Percentiles rank a stretch among this genome's conserved stretches.
Conservation (phyloP, 2,888 invertebrate genomes). For the Baronia brevicornis region DNA sequence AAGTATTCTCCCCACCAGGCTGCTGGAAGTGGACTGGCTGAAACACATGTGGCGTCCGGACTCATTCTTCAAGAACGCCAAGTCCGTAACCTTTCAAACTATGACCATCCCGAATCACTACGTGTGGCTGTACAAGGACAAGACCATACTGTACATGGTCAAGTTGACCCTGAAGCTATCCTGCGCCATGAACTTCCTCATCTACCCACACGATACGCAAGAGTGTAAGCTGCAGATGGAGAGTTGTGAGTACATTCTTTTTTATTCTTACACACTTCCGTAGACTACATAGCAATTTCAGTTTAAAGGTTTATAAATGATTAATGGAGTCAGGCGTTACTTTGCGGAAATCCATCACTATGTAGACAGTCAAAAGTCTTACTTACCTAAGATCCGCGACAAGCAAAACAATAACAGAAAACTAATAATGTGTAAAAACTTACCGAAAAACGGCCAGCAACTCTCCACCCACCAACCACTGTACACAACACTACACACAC, state of each 20-base stretch:
- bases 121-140: slow-evolving; percentile 87
- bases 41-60: slow-evolving; percentile 96
- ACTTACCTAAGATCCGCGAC: too few species aligned
- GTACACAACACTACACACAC: too few species aligned
- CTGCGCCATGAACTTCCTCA: slow-evolving; percentile 95
- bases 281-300: too few species aligned
- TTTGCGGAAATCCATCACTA: too few species aligned
- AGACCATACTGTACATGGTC: slow-evolving; percentile 78
- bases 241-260: slow-evolving; percentile 83
- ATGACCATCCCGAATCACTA: slow-evolving; percentile 97
- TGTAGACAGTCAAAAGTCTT: too few species aligned
- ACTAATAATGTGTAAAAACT: too few species aligned
- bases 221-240: slow-evolving; percentile 96
- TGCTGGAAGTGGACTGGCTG: slow-evolving; percentile 92
- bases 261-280: slow-evolving; percentile 3
- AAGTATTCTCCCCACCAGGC: slow-evolving; percentile 47
- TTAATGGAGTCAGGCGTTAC: too few species aligned
- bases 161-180: slow-evolving; percentile 92
- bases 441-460: too few species aligned
- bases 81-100: slow-evolving; percentile 94
- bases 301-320: too few species aligned
- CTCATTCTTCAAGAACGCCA: slow-evolving; percentile 95
- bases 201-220: slow-evolving; percentile 96
- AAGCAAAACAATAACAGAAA: too few species aligned
- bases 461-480: too few species aligned